These are phyloP conservation scores for Euura lappo DNA, from an alignment of 1,140 invertebrate species.

Conservation along the genomic window DNA sequence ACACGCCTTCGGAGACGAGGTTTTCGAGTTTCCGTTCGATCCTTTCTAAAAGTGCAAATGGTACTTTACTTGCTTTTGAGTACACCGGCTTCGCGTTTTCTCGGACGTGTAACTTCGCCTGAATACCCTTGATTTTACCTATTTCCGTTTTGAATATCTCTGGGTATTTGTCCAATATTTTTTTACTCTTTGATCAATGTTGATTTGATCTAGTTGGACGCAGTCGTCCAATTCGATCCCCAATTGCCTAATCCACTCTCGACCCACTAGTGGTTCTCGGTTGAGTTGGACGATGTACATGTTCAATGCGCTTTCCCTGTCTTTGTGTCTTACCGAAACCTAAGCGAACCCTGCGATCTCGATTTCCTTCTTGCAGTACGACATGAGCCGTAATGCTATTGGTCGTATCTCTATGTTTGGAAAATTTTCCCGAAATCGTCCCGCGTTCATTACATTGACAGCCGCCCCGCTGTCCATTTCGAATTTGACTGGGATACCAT, in stretches of 20 bases:
- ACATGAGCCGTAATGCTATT: neutral
- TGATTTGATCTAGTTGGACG: neutral
- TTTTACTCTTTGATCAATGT: neutral
- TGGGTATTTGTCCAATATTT: neutral
- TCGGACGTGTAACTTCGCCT: conserved; percentile 6
- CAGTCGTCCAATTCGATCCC: too few relatives aligned
- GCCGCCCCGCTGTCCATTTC: conserved; percentile 19
- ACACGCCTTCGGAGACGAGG: conserved; percentile 43
- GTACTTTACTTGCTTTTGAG: conserved; percentile 14
- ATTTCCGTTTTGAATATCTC: neutral
- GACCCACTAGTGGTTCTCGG: conserved; percentile 22
- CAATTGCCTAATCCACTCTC: conserved; percentile 26
- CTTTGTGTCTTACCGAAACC: conserved; percentile 18
- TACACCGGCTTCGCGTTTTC: conserved; percentile 8
- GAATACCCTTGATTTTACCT: conserved; percentile 7
- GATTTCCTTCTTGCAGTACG: conserved; percentile 17
- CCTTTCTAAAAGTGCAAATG: conserved; percentile 13
- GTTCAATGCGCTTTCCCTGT: conserved; percentile 11
- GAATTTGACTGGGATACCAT: conserved; percentile 3
- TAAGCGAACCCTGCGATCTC: conserved; percentile 18
- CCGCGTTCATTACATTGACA: conserved; percentile 13
- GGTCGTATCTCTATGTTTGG: neutral
- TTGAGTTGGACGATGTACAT: conserved; percentile 19
- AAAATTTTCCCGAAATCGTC: neutral
- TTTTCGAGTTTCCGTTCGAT: conserved; percentile 42